Evolutionary conservation across 2,113 vertebrate species (phyloP).

Genomic region (Rhineura floridana): DNA sequence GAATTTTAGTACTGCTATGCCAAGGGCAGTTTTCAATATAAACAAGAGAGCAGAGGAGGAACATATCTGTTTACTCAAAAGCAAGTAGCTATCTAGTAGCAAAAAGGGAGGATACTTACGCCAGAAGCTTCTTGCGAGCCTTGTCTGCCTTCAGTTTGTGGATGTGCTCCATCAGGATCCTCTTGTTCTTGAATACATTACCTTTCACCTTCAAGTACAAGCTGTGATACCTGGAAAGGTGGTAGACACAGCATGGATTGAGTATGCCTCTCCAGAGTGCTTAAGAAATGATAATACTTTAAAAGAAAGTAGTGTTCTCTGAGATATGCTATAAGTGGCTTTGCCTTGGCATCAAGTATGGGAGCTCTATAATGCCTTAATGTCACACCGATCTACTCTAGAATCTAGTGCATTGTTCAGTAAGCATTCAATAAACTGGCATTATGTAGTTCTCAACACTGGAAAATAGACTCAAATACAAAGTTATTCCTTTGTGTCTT

Average conservation of each 20-base stretch:
- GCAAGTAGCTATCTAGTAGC: background rate
- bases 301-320: background rate
- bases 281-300: background rate
- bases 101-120: slow-evolving; percentile 79
- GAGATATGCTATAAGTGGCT: fast-evolving
- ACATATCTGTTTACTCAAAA: background rate
- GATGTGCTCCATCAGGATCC: slow-evolving; percentile 99
- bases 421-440: background rate
- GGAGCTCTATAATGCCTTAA: background rate
- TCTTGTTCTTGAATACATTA: slow-evolving; percentile 98
- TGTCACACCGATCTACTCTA: no score
- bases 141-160: slow-evolving; percentile 99
- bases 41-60: background rate
- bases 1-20: background rate
- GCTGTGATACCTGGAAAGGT: slow-evolving; percentile 89
- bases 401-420: background rate
- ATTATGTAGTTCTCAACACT: background rate
- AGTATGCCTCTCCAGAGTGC: background rate
- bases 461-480: background rate
- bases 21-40: background rate
- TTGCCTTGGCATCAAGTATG: background rate
- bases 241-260: fast-evolving
- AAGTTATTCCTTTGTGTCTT: background rate
- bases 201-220: slow-evolving; percentile 97
- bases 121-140: slow-evolving; percentile 97